These are phyloP conservation scores for Diachasmimorpha longicaudata DNA, from an alignment of 1,140 invertebrate species.

Conservation along the genomic window DNA sequence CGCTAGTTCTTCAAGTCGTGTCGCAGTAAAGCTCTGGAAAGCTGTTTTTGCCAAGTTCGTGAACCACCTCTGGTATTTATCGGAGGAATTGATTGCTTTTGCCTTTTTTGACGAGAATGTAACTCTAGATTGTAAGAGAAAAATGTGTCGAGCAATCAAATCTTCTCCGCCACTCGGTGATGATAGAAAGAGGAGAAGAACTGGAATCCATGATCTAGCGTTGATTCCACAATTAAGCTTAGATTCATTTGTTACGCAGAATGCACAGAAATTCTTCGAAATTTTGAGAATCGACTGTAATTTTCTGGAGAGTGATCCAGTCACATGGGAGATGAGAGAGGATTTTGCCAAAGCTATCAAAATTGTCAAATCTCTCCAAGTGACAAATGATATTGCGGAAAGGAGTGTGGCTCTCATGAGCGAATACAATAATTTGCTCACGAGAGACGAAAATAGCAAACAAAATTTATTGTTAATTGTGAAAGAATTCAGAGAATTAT, in stretches of 20 bases:
- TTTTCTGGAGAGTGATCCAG: neutral
- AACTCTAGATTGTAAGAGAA: neutral
- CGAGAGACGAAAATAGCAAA: neutral
- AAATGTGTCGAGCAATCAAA: neutral
- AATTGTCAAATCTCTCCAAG: neutral
- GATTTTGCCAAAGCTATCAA: neutral
- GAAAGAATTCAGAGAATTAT: too few relatives aligned
- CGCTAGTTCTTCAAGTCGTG: too few relatives aligned
- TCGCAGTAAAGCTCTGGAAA: too few relatives aligned
- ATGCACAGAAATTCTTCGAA: neutral
- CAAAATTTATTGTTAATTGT: neutral
- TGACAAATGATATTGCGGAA: constrained; percentile 31
- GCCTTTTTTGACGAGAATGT: too few relatives aligned
- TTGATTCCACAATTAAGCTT: neutral
- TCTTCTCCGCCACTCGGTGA: neutral
- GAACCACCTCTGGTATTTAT: too few relatives aligned
- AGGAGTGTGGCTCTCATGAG: neutral
- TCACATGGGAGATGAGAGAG: neutral
- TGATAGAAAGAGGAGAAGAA: neutral
- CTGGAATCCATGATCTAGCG: neutral
- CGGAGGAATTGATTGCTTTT: too few relatives aligned
- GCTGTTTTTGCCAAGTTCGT: too few relatives aligned
- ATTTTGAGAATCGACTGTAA: neutral
- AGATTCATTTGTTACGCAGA: neutral
- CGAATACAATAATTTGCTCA: neutral